A percentile compares a stretch with the other conserved stretches of the same genome.
Conservation (phyloP, 2,797 vertebrate genomes). For the Phalloptychus januarius region DNA sequence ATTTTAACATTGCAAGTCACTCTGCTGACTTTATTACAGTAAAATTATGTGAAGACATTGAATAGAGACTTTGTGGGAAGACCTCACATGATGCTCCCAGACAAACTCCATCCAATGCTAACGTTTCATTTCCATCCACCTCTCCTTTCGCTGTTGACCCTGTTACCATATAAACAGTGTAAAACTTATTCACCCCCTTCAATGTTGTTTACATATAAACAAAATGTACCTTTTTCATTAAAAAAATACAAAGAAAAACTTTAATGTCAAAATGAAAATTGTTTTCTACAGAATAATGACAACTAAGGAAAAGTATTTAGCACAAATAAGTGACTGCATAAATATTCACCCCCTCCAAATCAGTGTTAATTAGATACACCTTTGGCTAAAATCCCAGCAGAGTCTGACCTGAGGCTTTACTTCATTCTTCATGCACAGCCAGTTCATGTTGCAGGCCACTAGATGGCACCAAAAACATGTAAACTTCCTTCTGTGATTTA, state of each 20-base stretch:
- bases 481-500: background rate
- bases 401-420: background rate
- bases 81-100: background rate
- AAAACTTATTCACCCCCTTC: background rate
- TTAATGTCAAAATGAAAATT: background rate
- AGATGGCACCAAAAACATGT: background rate
- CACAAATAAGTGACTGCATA: background rate
- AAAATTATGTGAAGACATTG: background rate
- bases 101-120: background rate
- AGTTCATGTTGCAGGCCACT: background rate
- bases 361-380: background rate
- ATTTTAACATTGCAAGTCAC: background rate
- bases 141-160: too few species aligned
- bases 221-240: too few species aligned
- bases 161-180: too few species aligned
- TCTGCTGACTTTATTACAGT: background rate
- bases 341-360: background rate
- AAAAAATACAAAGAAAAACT: background rate
- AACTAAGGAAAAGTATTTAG: background rate
- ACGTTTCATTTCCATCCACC: too few species aligned
- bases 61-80: background rate
- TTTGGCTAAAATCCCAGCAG: background rate
- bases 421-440: background rate
- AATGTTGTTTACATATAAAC: background rate
- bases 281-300: background rate